Evolutionary conservation across 2,888 invertebrate genomes (phyloP).

Genomic region (Criorhina ranunculi): DNA sequence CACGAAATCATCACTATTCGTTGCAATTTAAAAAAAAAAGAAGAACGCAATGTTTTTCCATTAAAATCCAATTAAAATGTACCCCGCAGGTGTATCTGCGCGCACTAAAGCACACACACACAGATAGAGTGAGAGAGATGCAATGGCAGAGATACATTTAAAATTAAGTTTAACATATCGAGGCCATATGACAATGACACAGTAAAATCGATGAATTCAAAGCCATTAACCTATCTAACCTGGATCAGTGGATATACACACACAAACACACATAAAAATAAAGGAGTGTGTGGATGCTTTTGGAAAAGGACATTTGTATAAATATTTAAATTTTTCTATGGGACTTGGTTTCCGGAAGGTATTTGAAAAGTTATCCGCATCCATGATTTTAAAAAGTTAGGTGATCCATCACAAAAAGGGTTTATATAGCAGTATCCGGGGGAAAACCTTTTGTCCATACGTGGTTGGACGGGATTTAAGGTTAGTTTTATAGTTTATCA

Average conservation of each 20-base stretch:
- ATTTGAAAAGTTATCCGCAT: neutral
- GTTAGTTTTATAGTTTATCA: too few species aligned
- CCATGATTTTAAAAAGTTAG: neutral
- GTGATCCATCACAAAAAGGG: conserved; percentile 3
- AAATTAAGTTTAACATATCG: conserved; percentile 34
- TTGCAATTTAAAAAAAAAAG: conserved; percentile 68
- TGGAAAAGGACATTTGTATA: neutral
- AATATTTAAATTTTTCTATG: neutral
- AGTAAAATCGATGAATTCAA: conserved; percentile 33
- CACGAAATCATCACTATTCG: conserved; percentile 51
- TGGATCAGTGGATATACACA: neutral
- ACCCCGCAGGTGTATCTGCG: conserved; percentile 63
- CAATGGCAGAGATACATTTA: conserved; percentile 36
- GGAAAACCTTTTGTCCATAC: too few species aligned
- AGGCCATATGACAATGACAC: conserved; percentile 12
- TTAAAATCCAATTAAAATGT: conserved; percentile 73
- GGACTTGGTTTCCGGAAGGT: neutral
- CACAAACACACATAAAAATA: neutral
- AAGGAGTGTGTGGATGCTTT: neutral
- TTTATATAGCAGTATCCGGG: neutral
- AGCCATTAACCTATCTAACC: conserved; percentile 38
- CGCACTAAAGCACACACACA: conserved; percentile 24
- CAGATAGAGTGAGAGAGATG: neutral
- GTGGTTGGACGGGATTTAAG: too few species aligned
- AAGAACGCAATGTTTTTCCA: conserved; percentile 63